A percentile compares a stretch with the other conserved stretches of the same genome.
phyloP scores from a whole-genome alignment of 2,888 invertebrate species.

The Spodoptera littoralis region DNA sequence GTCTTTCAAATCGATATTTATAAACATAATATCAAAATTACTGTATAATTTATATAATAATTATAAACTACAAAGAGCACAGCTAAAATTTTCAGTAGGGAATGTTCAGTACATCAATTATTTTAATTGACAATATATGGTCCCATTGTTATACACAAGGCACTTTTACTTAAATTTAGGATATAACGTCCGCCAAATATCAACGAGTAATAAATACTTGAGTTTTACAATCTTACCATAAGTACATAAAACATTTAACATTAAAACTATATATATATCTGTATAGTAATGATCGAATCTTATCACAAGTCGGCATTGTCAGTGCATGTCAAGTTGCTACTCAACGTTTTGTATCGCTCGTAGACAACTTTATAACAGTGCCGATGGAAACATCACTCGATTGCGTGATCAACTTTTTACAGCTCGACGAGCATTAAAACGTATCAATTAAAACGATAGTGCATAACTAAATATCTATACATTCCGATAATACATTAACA shows the following conservation, averaged over 20 bases:
- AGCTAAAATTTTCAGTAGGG: constrained; percentile 76
- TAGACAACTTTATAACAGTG: constrained; percentile 29
- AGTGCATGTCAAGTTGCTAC: constrained; percentile 51
- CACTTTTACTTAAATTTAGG: constrained; percentile 70
- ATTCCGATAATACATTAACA: constrained; percentile 35
- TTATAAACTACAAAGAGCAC: constrained; percentile 62
- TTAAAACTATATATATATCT: constrained; percentile 45
- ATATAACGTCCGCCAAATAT: constrained; percentile 59
- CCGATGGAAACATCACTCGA: constrained; percentile 19
- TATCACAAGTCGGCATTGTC: constrained; percentile 73
- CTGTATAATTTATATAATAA: constrained; percentile 53
- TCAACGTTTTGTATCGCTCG: constrained; percentile 25
- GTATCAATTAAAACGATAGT: constrained; percentile 36
- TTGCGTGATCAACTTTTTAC: constrained; percentile 19
- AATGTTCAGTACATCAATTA: constrained; percentile 84
- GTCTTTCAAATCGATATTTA: constrained; percentile 74
- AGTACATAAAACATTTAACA: constrained; percentile 70
- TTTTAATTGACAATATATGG: constrained; percentile 75
- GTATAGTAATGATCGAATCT: constrained; percentile 64
- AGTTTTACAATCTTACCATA: constrained; percentile 71
- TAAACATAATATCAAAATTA: constrained; percentile 76
- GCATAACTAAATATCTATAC: constrained; percentile 32
- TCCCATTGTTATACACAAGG: constrained; percentile 79
- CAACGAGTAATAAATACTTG: constrained; percentile 70
- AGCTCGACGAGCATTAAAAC: constrained; percentile 23